These are phyloP conservation scores for Hyppa rectilinea DNA, from an alignment of 2,888 invertebrate species.

Conservation along the genomic window DNA sequence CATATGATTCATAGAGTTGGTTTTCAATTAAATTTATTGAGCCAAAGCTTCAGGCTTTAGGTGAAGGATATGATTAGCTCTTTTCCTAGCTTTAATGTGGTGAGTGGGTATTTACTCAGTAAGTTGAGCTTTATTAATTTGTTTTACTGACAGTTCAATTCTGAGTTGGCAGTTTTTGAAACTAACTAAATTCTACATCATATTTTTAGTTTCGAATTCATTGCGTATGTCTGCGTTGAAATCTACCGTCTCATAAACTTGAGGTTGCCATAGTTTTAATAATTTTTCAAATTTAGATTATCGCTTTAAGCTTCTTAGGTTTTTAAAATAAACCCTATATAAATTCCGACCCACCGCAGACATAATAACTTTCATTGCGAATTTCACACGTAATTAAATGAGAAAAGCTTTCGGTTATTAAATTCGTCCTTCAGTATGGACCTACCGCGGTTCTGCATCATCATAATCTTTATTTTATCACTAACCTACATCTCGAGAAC, in stretches of 20 bases:
- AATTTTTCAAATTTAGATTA: constrained; percentile 16
- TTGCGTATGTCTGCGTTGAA: background rate
- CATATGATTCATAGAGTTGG: constrained; percentile 61
- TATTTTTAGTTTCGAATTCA: background rate
- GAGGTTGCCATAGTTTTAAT: constrained; percentile 15
- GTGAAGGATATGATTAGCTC: constrained; percentile 59
- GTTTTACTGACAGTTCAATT: constrained; percentile 49
- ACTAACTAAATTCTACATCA: constrained; percentile 1
- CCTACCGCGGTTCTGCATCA: constrained; percentile 52
- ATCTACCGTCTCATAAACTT: constrained; percentile 10
- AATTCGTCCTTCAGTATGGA: constrained; percentile 36
- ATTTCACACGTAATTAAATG: constrained; percentile 41
- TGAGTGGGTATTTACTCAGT: constrained; percentile 57
- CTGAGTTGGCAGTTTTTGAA: constrained; percentile 27
- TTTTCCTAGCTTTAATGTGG: constrained; percentile 54
- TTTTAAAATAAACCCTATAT: constrained; percentile 37
- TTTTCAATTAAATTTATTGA: constrained; percentile 64
- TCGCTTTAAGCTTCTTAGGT: constrained; percentile 34
- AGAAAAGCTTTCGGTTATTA: constrained; percentile 54
- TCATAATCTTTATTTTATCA: constrained; percentile 48
- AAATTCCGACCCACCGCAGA: constrained; percentile 43
- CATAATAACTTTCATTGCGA: constrained; percentile 33
- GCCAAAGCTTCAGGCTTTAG: constrained; percentile 54
- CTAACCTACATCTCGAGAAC: constrained; percentile 42
- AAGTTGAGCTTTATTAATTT: constrained; percentile 61